Base-by-base conservation (phyloP, 2,797 vertebrate species). In the Lepidocolaptes lacrymiger region DNA sequence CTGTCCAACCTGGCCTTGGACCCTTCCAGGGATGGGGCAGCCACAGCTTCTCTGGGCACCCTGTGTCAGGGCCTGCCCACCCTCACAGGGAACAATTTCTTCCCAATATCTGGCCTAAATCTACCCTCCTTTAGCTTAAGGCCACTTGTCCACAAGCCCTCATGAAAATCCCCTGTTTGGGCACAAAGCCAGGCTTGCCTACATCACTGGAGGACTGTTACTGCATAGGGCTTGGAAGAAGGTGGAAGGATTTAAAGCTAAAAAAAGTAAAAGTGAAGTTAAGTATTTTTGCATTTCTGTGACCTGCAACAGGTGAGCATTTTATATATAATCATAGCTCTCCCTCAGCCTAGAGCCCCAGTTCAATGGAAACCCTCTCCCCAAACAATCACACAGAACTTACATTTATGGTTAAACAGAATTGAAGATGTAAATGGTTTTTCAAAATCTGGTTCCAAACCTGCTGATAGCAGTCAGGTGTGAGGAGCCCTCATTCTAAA, bases 11-110 rank as follows among this genome's bases (percentile, higher is more conserved):
- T 4, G 32, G 43, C 36, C 56, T 24, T 1, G 87, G 49, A 1
- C 78, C 21, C 49, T n/a, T 0, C 59, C 67, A 66, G 59, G 59
- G 37, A 49, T 37, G 44, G 75, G 49, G 17, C 59, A 73, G 28
- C 67, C 68, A 10, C 59, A 80, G 52, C 52, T 30, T 1, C 48
- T 48, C 41, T 48, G 73, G 20, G 34, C 34, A 41, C 1, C 37
- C 48, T 46, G 28, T 9, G 15, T 67, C 59, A 64, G 20, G 37
- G 16, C 27, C 55, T 39, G 1, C 3, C 27, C 54, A 32, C 34
- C 68, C 61, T 46, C 14, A 0, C 54, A 54, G 44, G 5, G 8
- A 72, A 1, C 0, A 36, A 39, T 18, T 46, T 0, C 59, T 21
- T 2, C 39, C 61, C 61, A 21, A 3, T 10, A 30, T 18, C 39